phyloP scores from a whole-genome alignment of 2,113 vertebrate genomes.

The Corythaeola cristata region DNA sequence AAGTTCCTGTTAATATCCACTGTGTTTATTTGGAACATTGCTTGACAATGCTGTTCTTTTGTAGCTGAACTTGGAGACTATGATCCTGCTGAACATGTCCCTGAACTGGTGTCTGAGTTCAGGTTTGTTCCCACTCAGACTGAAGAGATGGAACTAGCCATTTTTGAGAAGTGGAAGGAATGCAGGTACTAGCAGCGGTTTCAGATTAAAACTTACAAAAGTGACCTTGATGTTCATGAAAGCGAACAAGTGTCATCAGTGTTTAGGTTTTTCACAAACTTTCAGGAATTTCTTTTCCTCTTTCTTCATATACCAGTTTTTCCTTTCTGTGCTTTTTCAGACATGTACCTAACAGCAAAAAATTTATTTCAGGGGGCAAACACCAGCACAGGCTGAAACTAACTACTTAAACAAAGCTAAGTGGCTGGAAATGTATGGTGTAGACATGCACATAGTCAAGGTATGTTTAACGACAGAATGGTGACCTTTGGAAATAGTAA shows the following conservation, averaged over 20 bases:
- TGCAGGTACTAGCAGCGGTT: slow-evolving; percentile 80
- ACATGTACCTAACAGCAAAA: not conserved
- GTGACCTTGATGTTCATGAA: not conserved
- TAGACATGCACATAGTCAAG: slow-evolving; percentile 99
- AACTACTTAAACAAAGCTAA: slow-evolving; percentile 99
- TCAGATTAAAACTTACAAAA: not conserved
- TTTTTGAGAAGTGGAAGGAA: slow-evolving; percentile 94
- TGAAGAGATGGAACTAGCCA: slow-evolving; percentile 89
- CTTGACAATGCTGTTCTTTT: slow-evolving; percentile 34
- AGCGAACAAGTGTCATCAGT: not conserved
- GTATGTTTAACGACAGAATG: slow-evolving; percentile 64
- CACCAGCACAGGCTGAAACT: slow-evolving; percentile 94
- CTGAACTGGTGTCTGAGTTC: slow-evolving; percentile 95
- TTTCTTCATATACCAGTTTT: not conserved
- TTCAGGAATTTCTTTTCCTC: not conserved
- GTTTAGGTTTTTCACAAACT: not conserved
- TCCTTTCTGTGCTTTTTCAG: not conserved
- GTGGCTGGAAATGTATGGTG: slow-evolving; percentile 99
- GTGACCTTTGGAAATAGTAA: not conserved
- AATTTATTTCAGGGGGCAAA: slow-evolving; percentile 86
- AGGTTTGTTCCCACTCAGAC: slow-evolving; percentile 92
- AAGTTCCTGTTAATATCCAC: not conserved
- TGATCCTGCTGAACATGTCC: slow-evolving; percentile 88
- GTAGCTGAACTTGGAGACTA: slow-evolving; percentile 94
- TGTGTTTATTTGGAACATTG: not conserved